phyloP scores from a whole-genome alignment of 2,888 invertebrate species.

The Anoncus sp. region DNA sequence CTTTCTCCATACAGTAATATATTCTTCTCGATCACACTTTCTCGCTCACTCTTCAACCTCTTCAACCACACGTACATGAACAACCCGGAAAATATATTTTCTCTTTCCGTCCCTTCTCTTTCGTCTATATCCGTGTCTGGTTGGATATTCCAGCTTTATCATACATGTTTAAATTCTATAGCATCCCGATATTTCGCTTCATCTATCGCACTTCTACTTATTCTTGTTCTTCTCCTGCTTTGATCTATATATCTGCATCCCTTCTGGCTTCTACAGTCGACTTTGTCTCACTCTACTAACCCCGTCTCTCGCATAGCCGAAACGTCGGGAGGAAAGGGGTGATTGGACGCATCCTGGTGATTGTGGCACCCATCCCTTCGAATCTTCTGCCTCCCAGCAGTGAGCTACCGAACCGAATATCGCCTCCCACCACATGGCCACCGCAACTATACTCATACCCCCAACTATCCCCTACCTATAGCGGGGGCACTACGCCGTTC shows the following conservation, averaged over 20 bases:
- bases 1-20: constrained; percentile 33
- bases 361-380: constrained; percentile 79
- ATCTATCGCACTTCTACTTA: background rate
- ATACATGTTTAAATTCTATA: constrained; percentile 22
- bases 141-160: constrained; percentile 29
- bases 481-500: constrained; percentile 28
- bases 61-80: constrained; percentile 53
- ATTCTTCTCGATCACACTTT: constrained; percentile 29
- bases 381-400: constrained; percentile 49
- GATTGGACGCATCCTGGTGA: constrained; percentile 83
- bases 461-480: constrained; percentile 34
- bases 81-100: constrained; percentile 40
- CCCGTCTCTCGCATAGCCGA: constrained; percentile 69
- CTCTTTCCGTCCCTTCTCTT: constrained; percentile 1
- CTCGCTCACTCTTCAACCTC: constrained; percentile 49
- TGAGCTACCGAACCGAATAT: constrained; percentile 66
- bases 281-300: constrained; percentile 41
- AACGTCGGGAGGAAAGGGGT: constrained; percentile 76
- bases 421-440: constrained; percentile 62
- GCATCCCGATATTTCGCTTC: constrained; percentile 15
- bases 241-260: constrained; percentile 63
- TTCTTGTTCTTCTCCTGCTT: constrained; percentile 33
- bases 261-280: constrained; percentile 52
- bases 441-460: constrained; percentile 59
- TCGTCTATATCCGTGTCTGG: constrained; percentile 16